Evolutionary conservation across 2,113 vertebrate genomes (phyloP), one percentile per base, ranked within the genome.

Genomic region (Tragelaphus imberbis): DNA sequence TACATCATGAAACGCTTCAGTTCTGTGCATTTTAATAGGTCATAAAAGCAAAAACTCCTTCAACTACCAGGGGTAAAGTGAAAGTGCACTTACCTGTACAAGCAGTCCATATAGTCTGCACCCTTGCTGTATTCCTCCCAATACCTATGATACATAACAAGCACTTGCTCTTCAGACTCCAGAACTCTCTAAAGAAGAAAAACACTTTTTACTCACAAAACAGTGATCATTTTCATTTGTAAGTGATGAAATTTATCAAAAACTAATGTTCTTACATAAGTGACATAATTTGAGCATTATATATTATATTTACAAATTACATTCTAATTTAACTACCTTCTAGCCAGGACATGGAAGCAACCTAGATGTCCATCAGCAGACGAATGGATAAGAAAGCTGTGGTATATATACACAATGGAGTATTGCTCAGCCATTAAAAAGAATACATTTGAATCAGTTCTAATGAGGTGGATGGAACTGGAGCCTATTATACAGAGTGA

Each of bases 91-190:
- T 98, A 99, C 99, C 99, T 99, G 98, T 99, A 99, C 96, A 99
- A 99, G 98, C 99, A 99, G 98, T 99, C 99, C 99, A 99, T 99
- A 97, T 99, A 99, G 98, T 99, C 99, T 56, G 99, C 99, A 59
- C 99, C 99, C 99, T 99, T 99, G 98, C 99, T 99, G 98, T 99
- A 99, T 87, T 99, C 99, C 59, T 99, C 99, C 99, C 99, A 99
- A 95, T 99, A 99, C 99, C 99, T 99, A 99, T 99, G 99, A 99
- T 99, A 99, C 99, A 99, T 99, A 97, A 99, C 99, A 98, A 99
- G 99, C 81, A 99, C 99, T 99, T 99, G 99, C 90, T 99, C 99
- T 98, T 99, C 99, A 30, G 99, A 99, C 94, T 99, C 99, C 98
- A 99, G 98, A 98, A 99, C 99, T 99, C 99, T 99, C 99, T 99